phyloP scores from a whole-genome alignment of 2,113 vertebrate species.

The Clupea harengus region DNA sequence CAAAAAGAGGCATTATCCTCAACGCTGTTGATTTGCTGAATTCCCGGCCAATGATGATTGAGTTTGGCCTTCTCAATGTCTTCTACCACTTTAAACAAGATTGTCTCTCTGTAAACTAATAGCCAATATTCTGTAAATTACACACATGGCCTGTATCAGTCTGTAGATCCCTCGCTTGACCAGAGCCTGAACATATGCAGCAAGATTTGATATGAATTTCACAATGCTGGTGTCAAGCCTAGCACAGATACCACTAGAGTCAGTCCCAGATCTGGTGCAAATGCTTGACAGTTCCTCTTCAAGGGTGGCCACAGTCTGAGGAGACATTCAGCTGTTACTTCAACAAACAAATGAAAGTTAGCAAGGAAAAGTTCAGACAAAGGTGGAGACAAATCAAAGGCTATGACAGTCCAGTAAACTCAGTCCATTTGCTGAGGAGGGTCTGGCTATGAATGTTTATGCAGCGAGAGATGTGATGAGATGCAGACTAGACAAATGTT shows the following conservation, averaged over 20 bases:
- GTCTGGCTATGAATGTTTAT: background rate
- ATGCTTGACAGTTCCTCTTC: background rate
- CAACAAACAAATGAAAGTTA: no score
- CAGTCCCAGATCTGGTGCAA: background rate
- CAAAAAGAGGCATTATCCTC: background rate
- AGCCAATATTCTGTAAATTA: background rate
- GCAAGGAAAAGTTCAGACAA: no score
- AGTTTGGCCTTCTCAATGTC: background rate
- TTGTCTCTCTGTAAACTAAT: constrained; percentile 4
- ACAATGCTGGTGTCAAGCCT: background rate
- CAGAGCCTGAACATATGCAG: background rate
- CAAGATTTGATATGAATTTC: background rate
- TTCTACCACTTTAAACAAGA: background rate
- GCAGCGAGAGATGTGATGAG: background rate
- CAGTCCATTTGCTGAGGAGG: no score
- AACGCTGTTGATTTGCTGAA: background rate
- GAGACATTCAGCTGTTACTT: no score
- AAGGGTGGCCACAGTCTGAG: background rate
- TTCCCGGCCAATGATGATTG: background rate
- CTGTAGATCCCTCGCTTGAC: background rate
- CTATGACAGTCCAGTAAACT: no score
- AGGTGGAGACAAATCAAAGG: no score
- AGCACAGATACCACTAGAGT: background rate
- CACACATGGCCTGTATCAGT: background rate
- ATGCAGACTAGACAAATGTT: background rate